Evolutionary conservation across 2,888 invertebrate genomes (phyloP), one percentile per base, ranked within the genome.

Genomic region (Lasioglossum lativentre): DNA sequence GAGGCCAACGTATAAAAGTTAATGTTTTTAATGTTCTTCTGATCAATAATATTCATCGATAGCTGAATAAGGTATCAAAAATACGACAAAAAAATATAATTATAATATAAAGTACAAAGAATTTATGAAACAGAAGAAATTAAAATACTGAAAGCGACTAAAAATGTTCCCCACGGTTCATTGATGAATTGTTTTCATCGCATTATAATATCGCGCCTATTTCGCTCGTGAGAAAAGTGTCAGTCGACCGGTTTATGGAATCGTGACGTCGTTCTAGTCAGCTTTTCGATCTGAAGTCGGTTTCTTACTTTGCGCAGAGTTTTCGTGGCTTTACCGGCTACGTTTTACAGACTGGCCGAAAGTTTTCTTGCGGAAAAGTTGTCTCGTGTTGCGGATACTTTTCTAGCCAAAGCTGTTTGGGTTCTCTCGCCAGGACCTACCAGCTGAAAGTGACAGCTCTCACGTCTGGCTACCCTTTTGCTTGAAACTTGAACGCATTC

Each of bases 341-440:
- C 75, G 68, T 68, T 59, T 68, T 72, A 40, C 77, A 34, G 52
- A 38, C 40, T 52, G 30, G 70, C 47, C 56, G 79, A 82, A 89
- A 80, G 63, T 86, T 88, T 84, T 19, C 23, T 52, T 30, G n/a
- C 4, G 40, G 70, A 59, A 66, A 76, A 75, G 27, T 56, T 63
- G 34, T 78, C 72, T 40, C 38, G 76, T 47, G 77, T 74, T 52
- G 66, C 47, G 78, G 79, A 80, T 88, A 87, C 81, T 87, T 85
- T 85, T 63, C 75, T 80, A 71, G 30, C 45, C 66, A 38, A 27
- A 63, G 59, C 73, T 78, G 56, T 79, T 56, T 38, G 75, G 42
- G 27, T 56, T 42, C 71, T 23, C 71, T 47, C 38, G n/a, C 45
- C n/a, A 19, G 71, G 75, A 75, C 70, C 42, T 5, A 14, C 70